A percentile compares a stretch with the other conserved stretches of the same genome.
Evolutionary conservation across 2,888 invertebrate species (phyloP).

Genomic region (Callyntrura guangdongensis): DNA sequence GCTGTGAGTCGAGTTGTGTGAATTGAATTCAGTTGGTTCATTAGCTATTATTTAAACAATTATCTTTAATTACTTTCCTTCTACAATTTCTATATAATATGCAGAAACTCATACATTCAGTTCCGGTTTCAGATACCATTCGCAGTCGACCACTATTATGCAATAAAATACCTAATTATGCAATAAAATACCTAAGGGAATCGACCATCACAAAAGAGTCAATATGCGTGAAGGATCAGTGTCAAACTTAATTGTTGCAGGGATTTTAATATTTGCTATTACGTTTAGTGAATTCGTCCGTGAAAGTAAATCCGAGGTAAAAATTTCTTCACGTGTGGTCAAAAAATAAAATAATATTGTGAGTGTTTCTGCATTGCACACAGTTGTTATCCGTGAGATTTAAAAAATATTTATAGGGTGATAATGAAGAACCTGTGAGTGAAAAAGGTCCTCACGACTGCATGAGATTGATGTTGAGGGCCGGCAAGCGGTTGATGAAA

Average conservation of each 20-base stretch:
- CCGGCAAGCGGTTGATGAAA: slow-evolving; percentile 79
- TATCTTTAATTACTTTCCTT: too few relatives aligned
- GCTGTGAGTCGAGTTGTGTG: too few relatives aligned
- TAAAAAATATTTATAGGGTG: slow-evolving; percentile 10
- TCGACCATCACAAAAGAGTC: neutral
- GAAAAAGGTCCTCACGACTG: slow-evolving; percentile 76
- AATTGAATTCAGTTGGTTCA: too few relatives aligned
- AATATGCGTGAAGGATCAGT: neutral
- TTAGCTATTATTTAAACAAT: too few relatives aligned
- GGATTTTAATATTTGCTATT: neutral
- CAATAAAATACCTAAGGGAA: too few relatives aligned
- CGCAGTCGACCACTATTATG: slow-evolving; percentile 5
- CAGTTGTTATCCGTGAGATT: too few relatives aligned
- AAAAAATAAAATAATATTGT: too few relatives aligned
- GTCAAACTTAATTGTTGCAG: neutral
- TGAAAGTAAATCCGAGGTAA: slow-evolving; percentile 29
- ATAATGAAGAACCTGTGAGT: neutral
- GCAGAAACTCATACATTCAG: neutral
- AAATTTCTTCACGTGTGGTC: neutral
- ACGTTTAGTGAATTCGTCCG: slow-evolving; percentile 1
- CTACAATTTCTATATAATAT: too few relatives aligned
- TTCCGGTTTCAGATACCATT: slow-evolving; percentile 12
- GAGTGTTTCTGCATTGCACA: too few relatives aligned
- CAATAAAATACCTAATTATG: neutral
- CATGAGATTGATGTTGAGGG: slow-evolving; percentile 78